Base-by-base conservation (phyloP, 64 coral and sea anemone genomes). In the Hydrozoanthus tunicans region DNA sequence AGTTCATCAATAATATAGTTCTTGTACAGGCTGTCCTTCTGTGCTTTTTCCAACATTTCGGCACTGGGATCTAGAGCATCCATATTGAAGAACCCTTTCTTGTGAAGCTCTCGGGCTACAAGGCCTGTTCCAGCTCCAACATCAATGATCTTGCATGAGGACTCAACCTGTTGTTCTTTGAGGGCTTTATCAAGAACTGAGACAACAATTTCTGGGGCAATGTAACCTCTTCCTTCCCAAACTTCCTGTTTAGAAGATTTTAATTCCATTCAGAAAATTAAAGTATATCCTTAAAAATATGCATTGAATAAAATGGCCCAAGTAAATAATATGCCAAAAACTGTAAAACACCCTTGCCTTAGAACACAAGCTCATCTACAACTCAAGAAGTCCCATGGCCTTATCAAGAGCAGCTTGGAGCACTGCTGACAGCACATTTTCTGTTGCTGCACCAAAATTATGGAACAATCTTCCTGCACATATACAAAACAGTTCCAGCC, bases 61-160 rank as follows among this genome's bases (percentile, higher is more conserved):
- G 77, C 5, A 52, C 83, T 93, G 6, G 89, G 70, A 61, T 98
- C 96, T 1, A 98, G 43, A 53, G 82, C 94, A 84, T 98, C 96
- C 51, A 95, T 54, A 79, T 95, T 98, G 10, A 78, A 85, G 66
- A 93, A 98, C 9, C 90, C 84, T 24, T 90, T 73, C 58, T 95
- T 93, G 10, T 66, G 23, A 15, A 98, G 79, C 4, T 90, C 81
- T 64, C 82, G 61, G 7, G 81, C 93, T 52, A 93, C 93, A 13
- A 95, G 80, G 13, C 96, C 96, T 51, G 96, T 98, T 7, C 96
- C 96, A 6, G 94, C 89, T 53, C 96, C 96, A 57, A 98, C 89
- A 74, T 98, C 96, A 73, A 98, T 72, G 60, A 98, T 98, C 17
- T 67, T 93, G n/a, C 81, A 80, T 23, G 79, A 70, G 23, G 68